Base-by-base conservation (phyloP, 2,113 vertebrate species). In the Pygoscelis antarcticus region DNA sequence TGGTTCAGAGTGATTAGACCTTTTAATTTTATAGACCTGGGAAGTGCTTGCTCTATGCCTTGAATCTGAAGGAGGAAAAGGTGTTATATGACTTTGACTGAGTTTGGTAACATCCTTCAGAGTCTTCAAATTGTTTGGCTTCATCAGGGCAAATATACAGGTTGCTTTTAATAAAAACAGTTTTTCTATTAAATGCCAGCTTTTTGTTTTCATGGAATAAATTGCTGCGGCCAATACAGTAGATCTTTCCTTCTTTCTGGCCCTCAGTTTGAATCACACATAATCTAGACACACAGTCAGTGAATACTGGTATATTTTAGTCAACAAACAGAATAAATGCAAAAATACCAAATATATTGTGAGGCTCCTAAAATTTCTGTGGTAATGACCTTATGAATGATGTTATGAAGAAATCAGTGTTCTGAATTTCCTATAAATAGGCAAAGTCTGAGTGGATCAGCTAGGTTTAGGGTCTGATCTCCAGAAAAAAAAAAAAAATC, bases 21-120 rank as follows among this genome's bases (percentile, higher is more conserved):
- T 10, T 78, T 84, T 81, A 49, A 25, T 52, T 44, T 85, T 38
- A 10, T 19, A 72, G 15, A 72, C 49, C 16, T 66, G 7, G 18
- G 23, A 20, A 51, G 6, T 51, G 22, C 29, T 89, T 3, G 1
- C 18, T 30, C 4, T n/a, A 2, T 0, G 2, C 4, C 11, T 83
- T 65, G 36, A 65, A 61, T 10, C 6, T 62, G 36, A 61, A 61
- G 23, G 27, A 78, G 32, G 20, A 81, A 68, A 65, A 61, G 10
- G 2, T 9, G 3, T n/a, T 60, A 11, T 13, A 42, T 2, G 10
- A 19, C 12, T 90, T 81, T 4, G 17, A 13, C 29, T 60, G 46
- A 75, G 3, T 68, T 58, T 36, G 8, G 9, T 40, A 70, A 66
- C 71, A 62, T 22, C 18, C 27, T 78, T 44, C 60, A 75, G 30